Evolutionary conservation across 2,113 vertebrate species (phyloP).

Genomic region (Turdus rufiventris): DNA sequence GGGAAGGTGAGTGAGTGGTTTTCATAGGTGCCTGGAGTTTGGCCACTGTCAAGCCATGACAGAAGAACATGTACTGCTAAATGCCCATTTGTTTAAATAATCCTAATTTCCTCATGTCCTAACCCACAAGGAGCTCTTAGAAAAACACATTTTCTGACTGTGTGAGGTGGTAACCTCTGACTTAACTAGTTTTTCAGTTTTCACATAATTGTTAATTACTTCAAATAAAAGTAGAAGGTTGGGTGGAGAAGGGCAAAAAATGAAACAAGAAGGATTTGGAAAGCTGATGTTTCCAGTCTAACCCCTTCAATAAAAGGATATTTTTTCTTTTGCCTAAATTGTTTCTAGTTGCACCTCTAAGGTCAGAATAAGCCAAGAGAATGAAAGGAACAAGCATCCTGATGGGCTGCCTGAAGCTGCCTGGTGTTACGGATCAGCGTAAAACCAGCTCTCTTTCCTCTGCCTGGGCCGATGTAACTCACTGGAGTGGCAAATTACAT

Average conservation of each 20-base stretch:
- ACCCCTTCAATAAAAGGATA: background rate
- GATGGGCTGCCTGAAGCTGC: conserved; percentile 85
- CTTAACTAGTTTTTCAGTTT: conserved; percentile 52
- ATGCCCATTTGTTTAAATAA: background rate
- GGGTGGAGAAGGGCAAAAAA: conserved; percentile 3
- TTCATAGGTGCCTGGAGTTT: fast-evolving
- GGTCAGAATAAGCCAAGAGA: conserved; percentile 78
- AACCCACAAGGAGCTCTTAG: background rate
- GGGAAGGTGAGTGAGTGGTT: background rate
- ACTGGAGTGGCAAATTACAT: conserved; percentile 99
- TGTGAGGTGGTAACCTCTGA: conserved; percentile 32
- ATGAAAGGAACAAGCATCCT: conserved; percentile 78
- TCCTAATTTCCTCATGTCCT: background rate
- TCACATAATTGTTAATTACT: conserved; percentile 38
- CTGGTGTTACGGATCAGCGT: conserved; percentile 90
- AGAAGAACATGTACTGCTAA: background rate
- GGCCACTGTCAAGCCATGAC: background rate
- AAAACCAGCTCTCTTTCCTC: conserved; percentile 83
- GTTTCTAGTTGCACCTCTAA: conserved; percentile 74
- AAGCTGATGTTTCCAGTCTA: background rate
- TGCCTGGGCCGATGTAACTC: conserved; percentile 96
- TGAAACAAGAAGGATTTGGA: background rate
- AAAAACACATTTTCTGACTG: background rate
- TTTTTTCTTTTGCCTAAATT: conserved; percentile 70
- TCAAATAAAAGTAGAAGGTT: conserved; percentile 19